A percentile compares a stretch with the other conserved stretches of the same genome.
These are phyloP conservation scores for Mystacornis crossleyi DNA, from an alignment of 2,113 vertebrate genomes.

Conservation along the genomic window DNA sequence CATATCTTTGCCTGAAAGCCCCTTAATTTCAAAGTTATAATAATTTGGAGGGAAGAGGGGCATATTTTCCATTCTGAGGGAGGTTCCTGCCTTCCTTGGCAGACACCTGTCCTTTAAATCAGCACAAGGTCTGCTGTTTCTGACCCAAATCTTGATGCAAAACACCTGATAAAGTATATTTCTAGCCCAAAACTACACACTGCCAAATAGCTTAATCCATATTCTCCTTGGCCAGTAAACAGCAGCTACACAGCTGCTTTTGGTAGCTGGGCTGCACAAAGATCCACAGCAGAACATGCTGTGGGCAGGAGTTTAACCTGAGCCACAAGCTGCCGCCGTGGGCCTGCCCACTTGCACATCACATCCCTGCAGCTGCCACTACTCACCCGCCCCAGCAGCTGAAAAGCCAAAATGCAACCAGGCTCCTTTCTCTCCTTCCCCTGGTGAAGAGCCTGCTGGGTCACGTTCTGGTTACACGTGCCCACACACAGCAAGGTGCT, in stretches of 20 bases:
- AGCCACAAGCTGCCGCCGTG: accelerated
- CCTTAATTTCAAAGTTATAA: too few relatives aligned
- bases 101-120: neutral
- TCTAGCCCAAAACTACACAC: neutral
- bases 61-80: neutral
- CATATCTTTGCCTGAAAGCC: too few relatives aligned
- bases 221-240: neutral
- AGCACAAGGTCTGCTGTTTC: neutral
- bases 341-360: neutral
- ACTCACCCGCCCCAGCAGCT: neutral
- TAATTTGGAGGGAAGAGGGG: neutral
- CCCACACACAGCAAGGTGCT: neutral
- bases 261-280: neutral
- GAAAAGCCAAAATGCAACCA: neutral
- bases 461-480: accelerated
- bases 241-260: neutral
- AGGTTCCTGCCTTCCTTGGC: neutral
- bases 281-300: neutral
- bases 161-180: neutral
- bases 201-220: neutral
- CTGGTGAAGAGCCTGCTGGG: accelerated
- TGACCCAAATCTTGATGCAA: neutral
- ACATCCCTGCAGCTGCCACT: neutral
- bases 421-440: neutral
- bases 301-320: neutral